Percentiles rank a stretch among this genome's conserved stretches.
These are phyloP conservation scores for Lycaena phlaeas DNA, from an alignment of 2,888 invertebrate species.

Conservation along the genomic window DNA sequence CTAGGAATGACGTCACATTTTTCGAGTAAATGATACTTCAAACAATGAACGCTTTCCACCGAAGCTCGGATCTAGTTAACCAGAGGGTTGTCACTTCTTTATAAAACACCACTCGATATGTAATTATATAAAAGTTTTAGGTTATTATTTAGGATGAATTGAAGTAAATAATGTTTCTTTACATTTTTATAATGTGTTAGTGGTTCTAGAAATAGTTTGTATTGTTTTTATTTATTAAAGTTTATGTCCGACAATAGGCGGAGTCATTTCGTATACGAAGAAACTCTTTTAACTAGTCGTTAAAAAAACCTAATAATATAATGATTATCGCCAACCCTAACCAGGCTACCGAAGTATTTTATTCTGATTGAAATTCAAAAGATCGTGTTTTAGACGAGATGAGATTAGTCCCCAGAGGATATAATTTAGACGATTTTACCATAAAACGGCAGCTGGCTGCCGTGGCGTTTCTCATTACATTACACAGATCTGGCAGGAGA, in stretches of 20 bases:
- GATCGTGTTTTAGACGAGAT: slow-evolving; percentile 44
- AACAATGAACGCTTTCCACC: slow-evolving; percentile 23
- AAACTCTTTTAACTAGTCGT: too few relatives aligned
- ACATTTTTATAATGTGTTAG: too few relatives aligned
- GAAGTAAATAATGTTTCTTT: too few relatives aligned
- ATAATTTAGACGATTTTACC: slow-evolving; percentile 51
- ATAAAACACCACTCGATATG: too few relatives aligned
- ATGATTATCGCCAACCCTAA: not conserved
- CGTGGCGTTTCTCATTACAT: slow-evolving; percentile 39
- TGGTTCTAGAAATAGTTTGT: too few relatives aligned
- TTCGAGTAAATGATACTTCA: slow-evolving; percentile 11
- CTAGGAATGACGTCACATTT: not conserved
- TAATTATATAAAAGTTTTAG: too few relatives aligned
- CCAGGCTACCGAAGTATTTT: slow-evolving; percentile 24
- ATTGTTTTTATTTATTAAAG: too few relatives aligned
- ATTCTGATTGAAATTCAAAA: slow-evolving; percentile 47
- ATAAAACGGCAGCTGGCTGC: slow-evolving; percentile 54
- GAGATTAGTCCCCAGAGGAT: slow-evolving; percentile 51
- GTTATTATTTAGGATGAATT: too few relatives aligned
- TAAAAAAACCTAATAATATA: too few relatives aligned
- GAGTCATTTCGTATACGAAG: too few relatives aligned
- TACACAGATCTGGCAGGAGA: slow-evolving; percentile 43
- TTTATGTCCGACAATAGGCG: too few relatives aligned
- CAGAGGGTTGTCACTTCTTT: not conserved
- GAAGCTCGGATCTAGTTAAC: not conserved